These are phyloP conservation scores for Digitonthophagus gazella DNA, from an alignment of 2,888 invertebrate species.

Conservation along the genomic window DNA sequence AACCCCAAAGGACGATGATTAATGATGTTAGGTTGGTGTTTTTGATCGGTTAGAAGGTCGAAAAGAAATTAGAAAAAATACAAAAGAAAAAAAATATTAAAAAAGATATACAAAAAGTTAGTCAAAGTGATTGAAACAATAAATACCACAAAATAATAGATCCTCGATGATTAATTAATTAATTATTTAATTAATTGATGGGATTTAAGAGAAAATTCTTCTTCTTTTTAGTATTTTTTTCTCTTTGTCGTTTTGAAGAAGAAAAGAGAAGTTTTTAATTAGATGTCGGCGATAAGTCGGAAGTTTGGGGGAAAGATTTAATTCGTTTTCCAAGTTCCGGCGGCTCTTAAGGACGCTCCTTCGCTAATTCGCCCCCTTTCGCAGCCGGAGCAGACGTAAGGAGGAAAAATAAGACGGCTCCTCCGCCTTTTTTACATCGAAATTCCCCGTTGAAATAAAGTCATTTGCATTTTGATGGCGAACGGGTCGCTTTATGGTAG, in stretches of 20 bases:
- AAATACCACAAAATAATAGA: no score
- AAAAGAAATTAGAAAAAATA: not conserved
- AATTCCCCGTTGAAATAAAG: not conserved
- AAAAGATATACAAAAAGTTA: no score
- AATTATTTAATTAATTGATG: no score
- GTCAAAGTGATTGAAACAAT: no score
- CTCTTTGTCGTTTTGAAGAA: no score
- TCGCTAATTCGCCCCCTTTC: not conserved
- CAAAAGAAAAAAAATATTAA: no score
- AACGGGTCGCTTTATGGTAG: not conserved
- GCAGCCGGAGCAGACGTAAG: not conserved
- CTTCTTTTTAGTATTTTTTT: no score
- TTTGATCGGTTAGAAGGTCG: no score
- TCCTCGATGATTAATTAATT: no score
- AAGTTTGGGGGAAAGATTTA: not conserved
- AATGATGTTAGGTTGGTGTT: no score
- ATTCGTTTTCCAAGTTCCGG: not conserved
- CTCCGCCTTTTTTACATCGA: not conserved
- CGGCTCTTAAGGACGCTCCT: not conserved
- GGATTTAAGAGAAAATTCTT: no score
- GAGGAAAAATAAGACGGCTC: no score
- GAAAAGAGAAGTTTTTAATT: not conserved
- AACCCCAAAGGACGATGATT: not conserved
- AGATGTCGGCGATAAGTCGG: not conserved
- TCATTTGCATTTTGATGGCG: slow-evolving; percentile 14